Evolutionary conservation across 1,140 invertebrate genomes (phyloP).

Genomic region (Spodoptera frugiperda): DNA sequence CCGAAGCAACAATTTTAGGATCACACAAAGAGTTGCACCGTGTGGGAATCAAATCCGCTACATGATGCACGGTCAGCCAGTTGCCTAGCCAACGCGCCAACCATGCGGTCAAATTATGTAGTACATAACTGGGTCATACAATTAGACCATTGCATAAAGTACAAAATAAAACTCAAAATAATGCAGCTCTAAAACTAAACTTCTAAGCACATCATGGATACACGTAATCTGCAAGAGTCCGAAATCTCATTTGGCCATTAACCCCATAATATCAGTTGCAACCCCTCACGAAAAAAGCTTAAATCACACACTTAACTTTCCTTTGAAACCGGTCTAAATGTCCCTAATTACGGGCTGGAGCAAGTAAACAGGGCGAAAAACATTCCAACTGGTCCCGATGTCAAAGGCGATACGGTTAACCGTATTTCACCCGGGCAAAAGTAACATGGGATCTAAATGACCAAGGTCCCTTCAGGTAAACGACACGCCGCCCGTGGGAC

Average conservation of each 20-base stretch:
- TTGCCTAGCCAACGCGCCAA: too few relatives aligned
- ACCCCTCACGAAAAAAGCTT: constrained; percentile 12
- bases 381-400: constrained; percentile 47
- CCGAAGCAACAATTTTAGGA: too few relatives aligned
- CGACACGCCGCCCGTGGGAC: constrained; percentile 49
- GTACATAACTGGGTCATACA: too few relatives aligned
- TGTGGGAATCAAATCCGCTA: too few relatives aligned
- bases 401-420: constrained; percentile 59
- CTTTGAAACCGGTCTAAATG: constrained; percentile 39
- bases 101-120: too few relatives aligned
- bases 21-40: too few relatives aligned
- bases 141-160: too few relatives aligned
- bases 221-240: background rate
- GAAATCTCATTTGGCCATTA: background rate
- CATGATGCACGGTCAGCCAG: too few relatives aligned
- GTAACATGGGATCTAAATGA: constrained; percentile 54
- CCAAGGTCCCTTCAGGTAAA: constrained; percentile 52
- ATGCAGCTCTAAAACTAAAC: background rate
- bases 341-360: constrained; percentile 37
- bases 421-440: constrained; percentile 54
- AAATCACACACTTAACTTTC: constrained; percentile 22
- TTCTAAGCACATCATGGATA: background rate
- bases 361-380: constrained; percentile 47
- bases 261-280: constrained; percentile 7
- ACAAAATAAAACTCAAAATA: too few relatives aligned